Conservation (phyloP, 2,113 vertebrate species). For the Rallus limicola region DNA sequence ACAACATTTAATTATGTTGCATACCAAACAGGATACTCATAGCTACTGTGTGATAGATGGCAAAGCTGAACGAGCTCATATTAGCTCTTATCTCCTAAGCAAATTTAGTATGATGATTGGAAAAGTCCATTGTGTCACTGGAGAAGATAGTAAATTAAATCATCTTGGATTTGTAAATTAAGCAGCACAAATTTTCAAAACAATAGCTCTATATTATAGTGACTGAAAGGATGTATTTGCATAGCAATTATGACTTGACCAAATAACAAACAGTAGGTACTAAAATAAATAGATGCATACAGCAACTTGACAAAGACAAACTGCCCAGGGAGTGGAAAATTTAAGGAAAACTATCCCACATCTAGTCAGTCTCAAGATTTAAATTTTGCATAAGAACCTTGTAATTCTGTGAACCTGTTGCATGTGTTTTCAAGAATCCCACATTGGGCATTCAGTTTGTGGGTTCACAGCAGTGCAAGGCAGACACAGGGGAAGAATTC, state of each 20-base stretch:
- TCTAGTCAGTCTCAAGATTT: background rate
- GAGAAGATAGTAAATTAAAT: constrained; percentile 5
- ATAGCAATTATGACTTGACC: background rate
- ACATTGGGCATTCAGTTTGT: background rate
- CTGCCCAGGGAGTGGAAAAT: background rate
- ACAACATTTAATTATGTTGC: constrained; percentile 6
- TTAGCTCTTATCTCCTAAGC: background rate
- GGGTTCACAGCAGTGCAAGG: background rate
- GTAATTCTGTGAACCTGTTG: background rate
- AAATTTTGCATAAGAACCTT: background rate
- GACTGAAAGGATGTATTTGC: background rate
- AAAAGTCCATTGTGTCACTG: background rate
- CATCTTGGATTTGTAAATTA: background rate
- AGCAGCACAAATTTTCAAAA: background rate
- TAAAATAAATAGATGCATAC: background rate
- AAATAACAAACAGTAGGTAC: background rate
- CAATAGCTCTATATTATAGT: background rate
- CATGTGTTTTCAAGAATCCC: background rate
- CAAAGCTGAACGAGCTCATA: background rate
- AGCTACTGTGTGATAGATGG: background rate
- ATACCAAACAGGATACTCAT: background rate
- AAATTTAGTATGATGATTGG: background rate
- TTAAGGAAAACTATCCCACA: background rate
- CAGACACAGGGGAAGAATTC: background rate
- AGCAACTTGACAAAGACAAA: background rate